Conservation (phyloP, 2,797 vertebrate species). For the Kryptopterus vitreolus region DNA sequence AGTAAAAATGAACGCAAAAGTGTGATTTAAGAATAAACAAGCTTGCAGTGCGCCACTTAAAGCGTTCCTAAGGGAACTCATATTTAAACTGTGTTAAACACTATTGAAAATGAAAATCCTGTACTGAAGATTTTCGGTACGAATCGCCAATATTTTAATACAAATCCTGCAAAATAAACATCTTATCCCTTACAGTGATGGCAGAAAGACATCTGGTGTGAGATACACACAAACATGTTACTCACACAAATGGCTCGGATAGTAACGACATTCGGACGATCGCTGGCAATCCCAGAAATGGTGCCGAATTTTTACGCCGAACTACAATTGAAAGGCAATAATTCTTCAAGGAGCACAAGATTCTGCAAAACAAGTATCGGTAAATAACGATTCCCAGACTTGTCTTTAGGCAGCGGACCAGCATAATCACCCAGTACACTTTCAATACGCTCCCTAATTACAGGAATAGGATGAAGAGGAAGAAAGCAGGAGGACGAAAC, state of each 20-base stretch:
- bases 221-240: not conserved
- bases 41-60: too few relatives aligned
- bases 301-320: not conserved
- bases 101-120: too few relatives aligned
- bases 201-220: not conserved
- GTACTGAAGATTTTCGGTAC: too few relatives aligned
- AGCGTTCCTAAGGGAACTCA: too few relatives aligned
- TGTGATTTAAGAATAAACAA: too few relatives aligned
- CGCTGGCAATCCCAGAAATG: not conserved
- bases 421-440: not conserved
- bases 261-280: slow-evolving; percentile 10
- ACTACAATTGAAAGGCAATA: not conserved
- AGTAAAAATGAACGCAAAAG: too few relatives aligned
- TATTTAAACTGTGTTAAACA: too few relatives aligned
- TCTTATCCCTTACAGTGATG: not conserved
- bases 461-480: not conserved
- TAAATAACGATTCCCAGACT: not conserved
- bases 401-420: not conserved
- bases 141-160: not conserved
- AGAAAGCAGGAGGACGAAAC: not conserved
- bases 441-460: not conserved
- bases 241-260: not conserved
- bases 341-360: not conserved
- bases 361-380: not conserved
- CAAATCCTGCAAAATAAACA: not conserved